These are phyloP conservation scores for Hipparchia semele DNA, from an alignment of 2,888 invertebrate species.

Conservation along the genomic window DNA sequence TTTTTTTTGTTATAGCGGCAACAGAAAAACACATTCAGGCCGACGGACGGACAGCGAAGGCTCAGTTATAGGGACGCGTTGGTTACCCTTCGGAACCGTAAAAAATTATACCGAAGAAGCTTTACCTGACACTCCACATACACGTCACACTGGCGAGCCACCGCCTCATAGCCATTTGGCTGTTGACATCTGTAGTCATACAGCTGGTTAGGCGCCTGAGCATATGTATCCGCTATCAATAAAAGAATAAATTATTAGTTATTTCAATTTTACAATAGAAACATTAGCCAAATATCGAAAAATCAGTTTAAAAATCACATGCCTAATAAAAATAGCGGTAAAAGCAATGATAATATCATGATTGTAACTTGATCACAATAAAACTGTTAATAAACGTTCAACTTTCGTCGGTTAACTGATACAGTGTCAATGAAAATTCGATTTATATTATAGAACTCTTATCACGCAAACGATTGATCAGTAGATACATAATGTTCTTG, in stretches of 20 bases:
- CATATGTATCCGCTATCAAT: background rate
- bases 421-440: background rate
- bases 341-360: background rate
- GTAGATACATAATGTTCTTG: background rate
- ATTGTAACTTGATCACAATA: background rate
- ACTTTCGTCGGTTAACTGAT: background rate
- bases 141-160: background rate
- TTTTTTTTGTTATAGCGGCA: too few species aligned
- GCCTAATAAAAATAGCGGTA: background rate
- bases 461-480: background rate
- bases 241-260: background rate
- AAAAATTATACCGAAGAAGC: background rate
- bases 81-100: too few species aligned
- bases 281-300: background rate
- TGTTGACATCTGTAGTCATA: background rate
- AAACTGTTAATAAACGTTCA: background rate
- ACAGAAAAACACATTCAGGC: too few species aligned
- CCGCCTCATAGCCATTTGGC: background rate
- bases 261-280: background rate
- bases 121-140: conserved; percentile 12
- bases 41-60: too few species aligned
- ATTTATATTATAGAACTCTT: background rate
- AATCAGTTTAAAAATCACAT: background rate
- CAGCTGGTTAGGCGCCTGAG: background rate
- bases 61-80: too few species aligned